phyloP scores from a whole-genome alignment of 2,888 invertebrate species.

The Miltochrista miniata region DNA sequence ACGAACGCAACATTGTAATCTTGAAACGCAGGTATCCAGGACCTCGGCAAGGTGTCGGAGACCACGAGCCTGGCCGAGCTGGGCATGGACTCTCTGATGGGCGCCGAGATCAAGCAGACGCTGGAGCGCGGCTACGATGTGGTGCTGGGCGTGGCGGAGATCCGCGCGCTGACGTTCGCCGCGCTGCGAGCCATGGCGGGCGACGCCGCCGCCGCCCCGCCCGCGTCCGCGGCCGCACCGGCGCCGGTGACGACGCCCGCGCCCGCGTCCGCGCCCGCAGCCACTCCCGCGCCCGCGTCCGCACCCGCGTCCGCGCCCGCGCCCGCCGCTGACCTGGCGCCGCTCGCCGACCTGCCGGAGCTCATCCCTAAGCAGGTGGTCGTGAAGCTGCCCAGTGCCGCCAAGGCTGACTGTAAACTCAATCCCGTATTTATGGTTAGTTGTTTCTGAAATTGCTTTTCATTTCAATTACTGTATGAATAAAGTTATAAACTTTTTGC shows the following conservation, averaged over 20 bases:
- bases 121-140: slow-evolving; percentile 96
- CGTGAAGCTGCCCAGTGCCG: slow-evolving; percentile 86
- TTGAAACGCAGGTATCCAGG: slow-evolving; percentile 88
- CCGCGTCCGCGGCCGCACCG: no score
- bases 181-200: slow-evolving; percentile 85
- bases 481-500: no score
- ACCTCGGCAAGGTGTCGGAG: slow-evolving; percentile 89
- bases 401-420: slow-evolving; percentile 55
- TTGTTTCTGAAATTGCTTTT: neutral
- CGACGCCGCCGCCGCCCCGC: slow-evolving; percentile 39
- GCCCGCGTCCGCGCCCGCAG: no score
- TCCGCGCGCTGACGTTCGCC: slow-evolving; percentile 92
- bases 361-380: slow-evolving; percentile 90
- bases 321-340: slow-evolving; percentile 49
- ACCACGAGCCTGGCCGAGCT: slow-evolving; percentile 94
- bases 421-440: slow-evolving; percentile 85
- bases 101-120: slow-evolving; percentile 98
- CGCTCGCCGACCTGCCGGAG: slow-evolving; percentile 77
- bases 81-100: slow-evolving; percentile 99
- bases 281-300: neutral
- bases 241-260: slow-evolving; percentile 43
- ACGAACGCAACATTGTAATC: no score
- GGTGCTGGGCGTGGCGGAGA: slow-evolving; percentile 95
- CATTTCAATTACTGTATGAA: no score
- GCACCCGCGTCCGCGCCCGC: neutral